Evolutionary conservation across 1,140 invertebrate genomes (phyloP).

Genomic region (Macrobrachium nipponense): DNA sequence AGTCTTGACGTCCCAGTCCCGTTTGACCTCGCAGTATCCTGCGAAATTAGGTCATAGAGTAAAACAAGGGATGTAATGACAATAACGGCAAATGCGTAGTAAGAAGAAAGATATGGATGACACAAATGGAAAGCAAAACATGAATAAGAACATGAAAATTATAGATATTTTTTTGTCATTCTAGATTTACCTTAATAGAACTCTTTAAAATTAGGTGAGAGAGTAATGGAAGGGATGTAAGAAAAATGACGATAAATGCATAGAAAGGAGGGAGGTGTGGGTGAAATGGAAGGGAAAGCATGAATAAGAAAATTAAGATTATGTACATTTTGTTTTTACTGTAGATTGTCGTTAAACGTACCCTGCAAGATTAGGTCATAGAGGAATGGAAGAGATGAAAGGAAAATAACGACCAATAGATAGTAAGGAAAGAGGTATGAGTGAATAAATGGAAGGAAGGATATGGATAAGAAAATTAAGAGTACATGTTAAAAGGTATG

Average conservation of each 20-base stretch:
- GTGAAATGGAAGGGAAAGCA: background rate
- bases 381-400: too few relatives aligned
- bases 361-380: too few relatives aligned
- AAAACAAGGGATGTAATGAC: background rate
- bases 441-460: background rate
- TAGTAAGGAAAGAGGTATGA: background rate
- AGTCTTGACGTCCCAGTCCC: conserved; percentile 30
- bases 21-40: conserved; percentile 58
- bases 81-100: background rate
- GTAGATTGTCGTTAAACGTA: too few relatives aligned
- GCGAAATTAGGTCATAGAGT: conserved; percentile 11
- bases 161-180: background rate
- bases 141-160: background rate
- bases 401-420: too few relatives aligned
- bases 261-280: too few relatives aligned
- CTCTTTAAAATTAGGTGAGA: too few relatives aligned
- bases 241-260: too few relatives aligned
- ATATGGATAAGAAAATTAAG: background rate
- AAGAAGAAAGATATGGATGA: too few relatives aligned
- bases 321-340: background rate
- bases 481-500: too few relatives aligned
- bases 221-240: too few relatives aligned
- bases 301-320: background rate
- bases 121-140: background rate
- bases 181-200: too few relatives aligned